Conservation (phyloP, 1,140 invertebrate genomes). For the silkworm (Bombyx mori) region ASM3026992v2 NC_085112.1:14979001-14979500, state of each 20-base stretch:
- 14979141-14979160: constrained; percentile 11
- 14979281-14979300: neutral
- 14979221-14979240: constrained; percentile 8
- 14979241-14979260: neutral
- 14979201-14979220: constrained; percentile 1
- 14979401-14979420: neutral
- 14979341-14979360: neutral
- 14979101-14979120: constrained; percentile 7
- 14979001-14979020: neutral
- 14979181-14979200: constrained; percentile 8
- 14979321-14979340: neutral
- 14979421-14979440: neutral
- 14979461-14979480: neutral
- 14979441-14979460: neutral
- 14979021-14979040: neutral
- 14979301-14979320: neutral
- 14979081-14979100: constrained; percentile 9
- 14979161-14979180: constrained; percentile 10
- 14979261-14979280: constrained; percentile 12
- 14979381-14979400: neutral
- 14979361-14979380: constrained; percentile 2
- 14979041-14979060: neutral
- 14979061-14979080: constrained; percentile 4
- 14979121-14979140: constrained; percentile 14
- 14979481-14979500: constrained; percentile 3